Percentiles rank a stretch among this genome's conserved stretches.
phyloP scores from a whole-genome alignment of 2,888 invertebrate genomes.

The Pammene fasciana region DNA sequence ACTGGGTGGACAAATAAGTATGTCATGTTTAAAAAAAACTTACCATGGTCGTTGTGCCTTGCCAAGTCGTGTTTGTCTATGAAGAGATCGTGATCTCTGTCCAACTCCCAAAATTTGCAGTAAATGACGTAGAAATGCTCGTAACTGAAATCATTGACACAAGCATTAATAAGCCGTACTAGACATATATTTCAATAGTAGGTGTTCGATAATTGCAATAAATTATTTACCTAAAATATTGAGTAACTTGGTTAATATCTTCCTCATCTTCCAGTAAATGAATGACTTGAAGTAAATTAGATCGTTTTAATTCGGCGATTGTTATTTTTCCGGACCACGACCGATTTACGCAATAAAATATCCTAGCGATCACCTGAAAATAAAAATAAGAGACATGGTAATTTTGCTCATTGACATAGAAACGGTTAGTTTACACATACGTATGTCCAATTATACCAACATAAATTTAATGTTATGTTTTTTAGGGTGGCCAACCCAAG shows the following conservation, averaged over 20 bases:
- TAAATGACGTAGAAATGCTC: constrained; percentile 99
- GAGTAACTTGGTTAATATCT: constrained; percentile 97
- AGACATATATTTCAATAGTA: too few relatives aligned
- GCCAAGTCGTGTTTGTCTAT: constrained; percentile 97
- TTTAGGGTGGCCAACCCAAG: too few relatives aligned
- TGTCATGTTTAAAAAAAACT: too few relatives aligned
- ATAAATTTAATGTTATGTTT: too few relatives aligned
- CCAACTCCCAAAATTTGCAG: constrained; percentile 99
- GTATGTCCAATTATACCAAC: too few relatives aligned
- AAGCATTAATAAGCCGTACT: background rate
- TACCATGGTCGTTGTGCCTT: constrained; percentile 97
- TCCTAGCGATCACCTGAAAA: constrained; percentile 95
- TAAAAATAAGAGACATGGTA: background rate
- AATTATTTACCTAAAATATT: constrained; percentile 84
- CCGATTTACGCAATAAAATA: constrained; percentile 98
- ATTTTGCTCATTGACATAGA: background rate
- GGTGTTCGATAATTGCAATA: too few relatives aligned
- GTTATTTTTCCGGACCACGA: constrained; percentile 98
- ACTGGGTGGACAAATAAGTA: too few relatives aligned
- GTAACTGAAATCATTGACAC: constrained; percentile 88
- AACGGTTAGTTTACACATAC: background rate
- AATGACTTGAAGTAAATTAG: constrained; percentile 93
- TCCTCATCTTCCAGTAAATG: constrained; percentile 96
- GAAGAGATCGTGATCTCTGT: constrained; percentile 98
- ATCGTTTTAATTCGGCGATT: constrained; percentile 93